Percentiles rank a stretch among this genome's conserved stretches.
These are phyloP conservation scores for Chaunax sp. DNA, from an alignment of 2,797 vertebrate genomes.

Conservation along the genomic window DNA sequence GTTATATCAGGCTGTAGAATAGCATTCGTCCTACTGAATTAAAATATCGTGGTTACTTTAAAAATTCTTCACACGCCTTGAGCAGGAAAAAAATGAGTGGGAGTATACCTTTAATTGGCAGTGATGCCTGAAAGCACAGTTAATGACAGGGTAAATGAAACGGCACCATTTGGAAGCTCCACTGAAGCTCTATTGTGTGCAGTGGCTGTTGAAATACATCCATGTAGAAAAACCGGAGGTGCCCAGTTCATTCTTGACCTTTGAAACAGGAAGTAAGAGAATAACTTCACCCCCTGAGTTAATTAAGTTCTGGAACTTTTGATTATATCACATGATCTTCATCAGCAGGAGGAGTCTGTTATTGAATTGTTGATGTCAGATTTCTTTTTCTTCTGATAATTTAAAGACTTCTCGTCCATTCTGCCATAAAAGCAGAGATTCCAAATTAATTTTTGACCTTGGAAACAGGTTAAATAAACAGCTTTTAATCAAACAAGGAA, in stretches of 20 bases:
- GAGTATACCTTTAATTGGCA: no score
- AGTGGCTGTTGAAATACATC: conserved; percentile 23
- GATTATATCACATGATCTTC: no score
- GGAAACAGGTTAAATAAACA: neutral
- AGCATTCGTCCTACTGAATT: no score
- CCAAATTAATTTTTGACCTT: neutral
- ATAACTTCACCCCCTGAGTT: neutral
- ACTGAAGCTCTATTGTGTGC: conserved; percentile 21
- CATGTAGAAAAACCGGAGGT: neutral
- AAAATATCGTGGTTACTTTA: no score
- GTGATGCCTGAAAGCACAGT: no score
- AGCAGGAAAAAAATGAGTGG: no score
- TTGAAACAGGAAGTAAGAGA: neutral
- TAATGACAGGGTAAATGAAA: conserved; percentile 17
- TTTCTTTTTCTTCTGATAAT: neutral
- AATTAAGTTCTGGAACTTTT: neutral
- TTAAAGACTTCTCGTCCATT: neutral
- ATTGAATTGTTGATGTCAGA: neutral
- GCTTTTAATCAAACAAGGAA: no score
- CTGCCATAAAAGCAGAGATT: neutral
- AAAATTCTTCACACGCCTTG: no score
- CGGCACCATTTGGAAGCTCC: neutral
- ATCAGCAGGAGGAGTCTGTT: neutral
- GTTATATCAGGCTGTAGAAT: no score
- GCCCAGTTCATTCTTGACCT: conserved; percentile 13